Base-by-base conservation (phyloP, 2,797 vertebrate species). In the Gallinago solitaria region DNA sequence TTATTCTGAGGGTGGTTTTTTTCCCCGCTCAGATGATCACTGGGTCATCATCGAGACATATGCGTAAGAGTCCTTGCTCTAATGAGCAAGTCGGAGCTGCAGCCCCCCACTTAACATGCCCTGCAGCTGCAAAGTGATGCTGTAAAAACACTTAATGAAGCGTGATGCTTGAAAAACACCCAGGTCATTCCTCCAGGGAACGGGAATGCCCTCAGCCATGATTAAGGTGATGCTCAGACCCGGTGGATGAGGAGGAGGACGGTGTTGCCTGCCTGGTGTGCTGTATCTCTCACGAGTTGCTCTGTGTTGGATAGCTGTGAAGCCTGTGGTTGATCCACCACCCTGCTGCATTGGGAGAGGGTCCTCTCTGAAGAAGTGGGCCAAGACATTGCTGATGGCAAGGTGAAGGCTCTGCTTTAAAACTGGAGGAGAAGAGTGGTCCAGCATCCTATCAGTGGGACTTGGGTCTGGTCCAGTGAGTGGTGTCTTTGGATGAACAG, bases 281-380 rank as follows among this genome's bases (percentile, higher is more conserved):
- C 43, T 59, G 50, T 6, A 18, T 47, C 30, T 73, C 28, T 65
- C 0, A 0, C 14, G 16, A 4, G 0, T 2, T 7, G 9, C 28
- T 87, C 50, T 23, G 4, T 20, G 56, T 8, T 9, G 7, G 47
- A 15, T 14, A 41, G 18, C 13, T 20, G 20, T 6, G 11, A 28
- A 87, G 23, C 14, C 19, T 53, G 56, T 23, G 51, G 35, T 7
- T 64, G 32, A 65, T 50, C 47, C 53, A 47, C 5, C 23, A 12
- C 13, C 33, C 33, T 30, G 11, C 17, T 81, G 45, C 21, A 2
- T 0, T 28, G 57, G n/a, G 15, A 85, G 30, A 68, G 21, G 16
- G 33, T 70, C 25, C 13, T 60, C 19, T 43, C 54, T 25, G 53
- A 17, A 64, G 19, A 16, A 28, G 15, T 12, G 16, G 27, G 35